Conservation (phyloP, 2,113 vertebrate species). For the Glareola pratincola region DNA sequence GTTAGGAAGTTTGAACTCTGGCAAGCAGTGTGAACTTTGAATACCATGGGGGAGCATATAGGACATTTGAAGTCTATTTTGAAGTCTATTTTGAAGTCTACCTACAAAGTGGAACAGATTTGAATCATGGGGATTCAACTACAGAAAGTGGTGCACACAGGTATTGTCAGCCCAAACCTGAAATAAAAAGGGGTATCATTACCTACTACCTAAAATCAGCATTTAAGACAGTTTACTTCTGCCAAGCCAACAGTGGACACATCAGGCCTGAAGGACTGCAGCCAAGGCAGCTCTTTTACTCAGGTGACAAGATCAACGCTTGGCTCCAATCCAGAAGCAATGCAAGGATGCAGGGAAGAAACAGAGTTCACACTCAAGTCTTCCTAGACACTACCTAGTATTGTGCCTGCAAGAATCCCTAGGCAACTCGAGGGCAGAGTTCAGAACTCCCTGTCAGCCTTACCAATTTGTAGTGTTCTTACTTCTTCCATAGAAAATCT, state of each 20-base stretch:
- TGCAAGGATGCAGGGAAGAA: not conserved
- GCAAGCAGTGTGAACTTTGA: not conserved
- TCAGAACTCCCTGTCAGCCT: not conserved
- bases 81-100: not conserved
- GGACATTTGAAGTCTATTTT: not conserved
- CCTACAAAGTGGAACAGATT: not conserved
- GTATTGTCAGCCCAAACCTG: not conserved
- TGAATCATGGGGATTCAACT: not conserved
- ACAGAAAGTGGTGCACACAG: not conserved
- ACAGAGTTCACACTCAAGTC: not conserved
- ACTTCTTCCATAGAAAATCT: not conserved
- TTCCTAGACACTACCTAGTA: not conserved
- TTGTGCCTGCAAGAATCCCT: not conserved
- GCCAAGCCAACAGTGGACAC: not conserved
- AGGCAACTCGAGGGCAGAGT: not conserved
- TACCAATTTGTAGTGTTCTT: constrained; percentile 64
- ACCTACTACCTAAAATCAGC: not conserved
- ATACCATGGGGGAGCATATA: not conserved
- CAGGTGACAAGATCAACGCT: not conserved
- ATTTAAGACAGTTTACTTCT: not conserved
- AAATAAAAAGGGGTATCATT: not conserved
- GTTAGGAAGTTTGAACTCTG: not conserved
- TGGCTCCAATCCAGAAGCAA: not conserved
- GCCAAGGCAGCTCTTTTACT: not conserved
- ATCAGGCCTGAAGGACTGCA: not conserved